These are phyloP conservation scores for Gouania willdenowi DNA, from an alignment of 2,797 vertebrate species.

Conservation along the genomic window DNA sequence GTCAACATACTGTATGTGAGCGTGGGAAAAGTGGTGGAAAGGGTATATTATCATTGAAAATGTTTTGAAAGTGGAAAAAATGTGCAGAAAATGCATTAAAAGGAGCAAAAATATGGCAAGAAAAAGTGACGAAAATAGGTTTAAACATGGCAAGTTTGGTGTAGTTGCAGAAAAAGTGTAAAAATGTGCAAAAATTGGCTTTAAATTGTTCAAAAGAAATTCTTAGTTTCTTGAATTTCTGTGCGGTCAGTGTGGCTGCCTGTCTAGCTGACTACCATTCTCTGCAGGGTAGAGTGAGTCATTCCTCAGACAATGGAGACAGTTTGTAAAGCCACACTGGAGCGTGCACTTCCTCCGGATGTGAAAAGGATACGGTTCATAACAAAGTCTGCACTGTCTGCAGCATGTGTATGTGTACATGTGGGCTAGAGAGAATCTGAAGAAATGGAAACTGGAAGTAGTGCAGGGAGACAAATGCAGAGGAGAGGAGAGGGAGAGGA, in stretches of 20 bases:
- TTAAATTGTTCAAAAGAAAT: too few species aligned
- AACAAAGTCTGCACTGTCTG: constrained; percentile 73
- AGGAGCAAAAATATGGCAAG: too few species aligned
- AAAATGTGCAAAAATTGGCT: too few species aligned
- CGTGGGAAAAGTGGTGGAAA: too few species aligned
- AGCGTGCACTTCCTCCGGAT: constrained; percentile 77
- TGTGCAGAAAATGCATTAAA: too few species aligned
- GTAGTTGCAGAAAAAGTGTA: too few species aligned
- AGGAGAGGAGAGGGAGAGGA: constrained; percentile 13
- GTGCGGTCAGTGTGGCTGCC: constrained; percentile 47
- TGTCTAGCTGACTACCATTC: constrained; percentile 61
- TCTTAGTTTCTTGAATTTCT: too few species aligned
- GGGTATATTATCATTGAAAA: too few species aligned
- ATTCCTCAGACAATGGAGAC: constrained; percentile 74
- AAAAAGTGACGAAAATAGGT: too few species aligned
- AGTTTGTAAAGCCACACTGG: constrained; percentile 77
- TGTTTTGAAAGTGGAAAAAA: too few species aligned
- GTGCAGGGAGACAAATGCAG: constrained; percentile 25
- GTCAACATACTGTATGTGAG: too few species aligned
- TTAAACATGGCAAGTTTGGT: too few species aligned
- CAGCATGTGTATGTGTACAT: constrained; percentile 37
- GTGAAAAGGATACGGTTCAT: constrained; percentile 74
- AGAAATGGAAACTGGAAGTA: constrained; percentile 14
- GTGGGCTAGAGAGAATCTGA: constrained; percentile 27
- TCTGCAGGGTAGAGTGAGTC: constrained; percentile 70